Evolutionary conservation across 1,140 invertebrate genomes (phyloP), one percentile per base, ranked within the genome.

Genomic region (Panulirus ornatus): DNA sequence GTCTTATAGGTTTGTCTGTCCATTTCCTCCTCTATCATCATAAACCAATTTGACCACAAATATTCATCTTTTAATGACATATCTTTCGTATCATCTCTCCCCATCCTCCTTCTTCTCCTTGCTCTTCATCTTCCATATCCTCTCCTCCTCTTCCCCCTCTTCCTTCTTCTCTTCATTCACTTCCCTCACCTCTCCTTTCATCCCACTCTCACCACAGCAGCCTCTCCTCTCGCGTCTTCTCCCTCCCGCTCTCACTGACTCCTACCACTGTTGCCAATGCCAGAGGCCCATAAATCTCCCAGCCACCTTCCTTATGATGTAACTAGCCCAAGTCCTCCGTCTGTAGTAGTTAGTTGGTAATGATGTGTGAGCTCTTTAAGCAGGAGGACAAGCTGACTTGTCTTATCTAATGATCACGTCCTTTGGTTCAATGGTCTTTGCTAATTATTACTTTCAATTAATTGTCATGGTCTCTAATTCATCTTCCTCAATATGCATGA

Each of bases 251-350:
- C n/a, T n/a, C n/a, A n/a, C n/a, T n/a, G n/a, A n/a, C 78, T 58
- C 54, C 78, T 36, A 81, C 47, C 47, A 58, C 5, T 58, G 78
- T 81, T 81, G 78, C 78, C 78, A 81, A 81, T 81, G 51, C 27
- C 44, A 81, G 78, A 19, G 78, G 78, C 42, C 36, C 78, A 81
- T 81, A 81, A 81, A 81, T 81, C 54, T 81, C 47, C 30, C 78
- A 81, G 58, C 58, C 58, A 66, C 58, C 22, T 54, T n/a, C n/a
- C 44, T 81, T 58, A 81, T 81, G 78, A 81, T 81, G 78, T 81
- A 81, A 81, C 78, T 76, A 44, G 42, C 6, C n/a, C 47, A 27
- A 47, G 47, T 34, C 78, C 9, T 36, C 78, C 2, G 34, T n/a
- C 27, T 36, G 30, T 36, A 58, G 27, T 47, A 58, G 78, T 36